Evolutionary conservation across 2,113 vertebrate genomes (phyloP).

Genomic region (Pelobates fuscus): DNA sequence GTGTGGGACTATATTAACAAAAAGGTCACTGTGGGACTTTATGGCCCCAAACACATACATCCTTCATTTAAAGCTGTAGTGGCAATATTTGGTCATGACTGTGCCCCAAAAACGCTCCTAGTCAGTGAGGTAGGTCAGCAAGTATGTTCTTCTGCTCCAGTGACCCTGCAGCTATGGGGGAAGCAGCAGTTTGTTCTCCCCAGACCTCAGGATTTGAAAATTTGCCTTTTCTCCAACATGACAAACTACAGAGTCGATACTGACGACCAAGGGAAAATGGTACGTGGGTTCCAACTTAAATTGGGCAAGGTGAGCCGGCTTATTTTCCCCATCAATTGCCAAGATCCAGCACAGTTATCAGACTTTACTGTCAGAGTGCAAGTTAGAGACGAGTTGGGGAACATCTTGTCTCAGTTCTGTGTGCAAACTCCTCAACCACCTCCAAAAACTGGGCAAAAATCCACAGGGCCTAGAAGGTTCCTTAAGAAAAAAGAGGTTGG

Average conservation of each 20-base stretch:
- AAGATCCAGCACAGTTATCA: conserved; percentile 74
- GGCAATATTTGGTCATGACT: conserved; percentile 90
- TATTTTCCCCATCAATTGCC: conserved; percentile 82
- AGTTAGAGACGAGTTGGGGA: conserved; percentile 83
- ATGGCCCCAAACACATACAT: conserved; percentile 94
- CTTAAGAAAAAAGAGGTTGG: conserved; percentile 94
- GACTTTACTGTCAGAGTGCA: conserved; percentile 91
- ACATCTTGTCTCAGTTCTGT: conserved; percentile 89
- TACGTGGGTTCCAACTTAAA: conserved; percentile 91
- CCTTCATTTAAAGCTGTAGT: conserved; percentile 94
- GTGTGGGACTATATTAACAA: conserved; percentile 94
- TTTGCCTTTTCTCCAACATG: conserved; percentile 93
- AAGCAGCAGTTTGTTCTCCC: conserved; percentile 88
- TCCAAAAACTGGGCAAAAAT: conserved; percentile 81
- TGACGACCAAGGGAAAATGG: conserved; percentile 76
- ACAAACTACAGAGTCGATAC: conserved; percentile 86
- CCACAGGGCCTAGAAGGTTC: conserved; percentile 80
- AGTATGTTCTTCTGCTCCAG: conserved; percentile 71
- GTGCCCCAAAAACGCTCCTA: conserved; percentile 87
- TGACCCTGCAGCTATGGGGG: conserved; percentile 92
- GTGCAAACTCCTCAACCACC: conserved; percentile 89
- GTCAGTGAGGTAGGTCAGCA: conserved; percentile 85
- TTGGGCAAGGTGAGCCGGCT: conserved; percentile 90
- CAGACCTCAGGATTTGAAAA: conserved; percentile 84
- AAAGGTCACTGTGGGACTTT: conserved; percentile 88